Conservation (phyloP, 2,113 vertebrate species). For the Theristicus caerulescens region DNA sequence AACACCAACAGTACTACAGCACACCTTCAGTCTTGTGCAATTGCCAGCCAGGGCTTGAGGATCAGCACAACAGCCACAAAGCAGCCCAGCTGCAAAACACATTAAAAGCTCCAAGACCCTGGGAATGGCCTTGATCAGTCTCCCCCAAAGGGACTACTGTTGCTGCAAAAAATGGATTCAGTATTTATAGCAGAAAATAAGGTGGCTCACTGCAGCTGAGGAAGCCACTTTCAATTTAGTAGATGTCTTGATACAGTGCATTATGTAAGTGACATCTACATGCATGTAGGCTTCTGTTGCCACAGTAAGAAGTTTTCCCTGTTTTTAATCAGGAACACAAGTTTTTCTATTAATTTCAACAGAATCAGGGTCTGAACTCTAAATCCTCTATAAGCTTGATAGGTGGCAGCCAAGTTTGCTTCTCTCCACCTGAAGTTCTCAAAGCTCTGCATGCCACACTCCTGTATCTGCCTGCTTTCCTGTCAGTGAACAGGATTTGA, state of each 20-base stretch:
- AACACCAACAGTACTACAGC: neutral
- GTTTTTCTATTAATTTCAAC: neutral
- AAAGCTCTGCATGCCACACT: neutral
- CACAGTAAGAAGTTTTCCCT: neutral
- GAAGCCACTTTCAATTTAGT: neutral
- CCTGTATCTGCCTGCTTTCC: neutral
- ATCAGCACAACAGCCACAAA: slow-evolving; percentile 10
- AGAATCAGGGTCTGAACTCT: neutral
- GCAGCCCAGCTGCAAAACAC: slow-evolving; percentile 35
- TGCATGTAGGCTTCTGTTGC: neutral
- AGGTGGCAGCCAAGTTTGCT: neutral
- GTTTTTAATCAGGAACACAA: neutral
- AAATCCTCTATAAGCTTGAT: neutral
- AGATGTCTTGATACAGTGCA: neutral
- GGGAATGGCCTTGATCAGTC: slow-evolving; percentile 24
- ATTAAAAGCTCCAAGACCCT: slow-evolving; percentile 43
- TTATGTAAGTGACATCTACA: slow-evolving; percentile 26
- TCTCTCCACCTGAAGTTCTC: neutral
- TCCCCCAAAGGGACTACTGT: slow-evolving; percentile 19
- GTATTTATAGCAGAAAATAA: slow-evolving; percentile 65
- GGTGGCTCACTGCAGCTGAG: slow-evolving; percentile 5
- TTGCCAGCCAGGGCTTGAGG: neutral
- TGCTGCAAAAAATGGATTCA: neutral
- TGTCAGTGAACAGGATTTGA: neutral
- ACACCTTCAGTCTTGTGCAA: neutral